phyloP scores from a whole-genome alignment of 2,113 vertebrate species.

The Phrynosoma blainvillii region DNA sequence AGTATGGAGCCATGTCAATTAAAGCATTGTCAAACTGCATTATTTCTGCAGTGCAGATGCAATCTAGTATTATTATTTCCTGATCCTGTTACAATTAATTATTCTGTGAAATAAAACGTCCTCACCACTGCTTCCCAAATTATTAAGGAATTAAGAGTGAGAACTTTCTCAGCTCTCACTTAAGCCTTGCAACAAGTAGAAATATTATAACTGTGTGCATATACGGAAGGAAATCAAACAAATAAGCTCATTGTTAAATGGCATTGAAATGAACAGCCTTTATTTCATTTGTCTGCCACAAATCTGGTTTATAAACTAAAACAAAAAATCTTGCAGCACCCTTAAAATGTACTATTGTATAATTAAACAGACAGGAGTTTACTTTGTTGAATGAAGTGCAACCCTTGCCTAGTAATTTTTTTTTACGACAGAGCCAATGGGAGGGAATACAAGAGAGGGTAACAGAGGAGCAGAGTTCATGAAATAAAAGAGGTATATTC shows the following conservation, averaged over 20 bases:
- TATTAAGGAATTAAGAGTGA: neutral
- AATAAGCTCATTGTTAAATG: neutral
- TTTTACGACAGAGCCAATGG: neutral
- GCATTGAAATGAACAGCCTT: neutral
- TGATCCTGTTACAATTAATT: neutral
- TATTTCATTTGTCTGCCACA: neutral
- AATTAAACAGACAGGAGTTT: neutral
- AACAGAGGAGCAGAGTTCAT: neutral
- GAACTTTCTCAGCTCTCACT: neutral
- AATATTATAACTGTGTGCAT: neutral
- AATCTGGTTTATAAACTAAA: neutral
- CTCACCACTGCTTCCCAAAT: neutral
- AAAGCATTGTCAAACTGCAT: too few relatives aligned
- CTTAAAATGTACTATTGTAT: neutral
- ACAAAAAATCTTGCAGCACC: neutral
- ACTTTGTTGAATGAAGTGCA: neutral
- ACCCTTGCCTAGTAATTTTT: neutral
- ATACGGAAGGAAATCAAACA: neutral
- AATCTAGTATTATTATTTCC: too few relatives aligned
- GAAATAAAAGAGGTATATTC: neutral
- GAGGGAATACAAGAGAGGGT: neutral
- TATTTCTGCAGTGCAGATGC: too few relatives aligned
- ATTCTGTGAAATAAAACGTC: neutral
- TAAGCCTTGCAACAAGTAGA: neutral
- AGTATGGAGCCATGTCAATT: too few relatives aligned